Evolutionary conservation across 1,140 invertebrate genomes (phyloP).

Genomic region (Tribolium castaneum): DNA sequence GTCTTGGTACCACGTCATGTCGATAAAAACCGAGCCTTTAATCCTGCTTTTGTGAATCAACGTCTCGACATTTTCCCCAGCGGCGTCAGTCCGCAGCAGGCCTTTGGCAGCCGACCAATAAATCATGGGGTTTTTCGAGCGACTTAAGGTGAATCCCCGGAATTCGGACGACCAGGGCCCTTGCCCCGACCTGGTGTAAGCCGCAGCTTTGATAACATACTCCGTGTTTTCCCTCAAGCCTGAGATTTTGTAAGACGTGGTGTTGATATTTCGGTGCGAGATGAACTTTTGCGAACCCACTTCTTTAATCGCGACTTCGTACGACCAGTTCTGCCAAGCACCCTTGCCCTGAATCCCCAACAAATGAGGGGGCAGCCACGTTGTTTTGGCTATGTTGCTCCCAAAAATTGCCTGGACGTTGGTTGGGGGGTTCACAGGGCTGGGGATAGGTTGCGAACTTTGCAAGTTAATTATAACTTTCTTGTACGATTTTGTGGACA

Average conservation of each 20-base stretch:
- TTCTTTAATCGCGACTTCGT: slow-evolving; percentile 80
- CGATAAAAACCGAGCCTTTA: slow-evolving; percentile 59
- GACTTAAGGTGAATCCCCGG: slow-evolving; percentile 73
- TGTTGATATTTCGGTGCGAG: slow-evolving; percentile 69
- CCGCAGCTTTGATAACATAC: slow-evolving; percentile 82
- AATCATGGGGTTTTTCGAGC: slow-evolving; percentile 63
- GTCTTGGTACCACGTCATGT: slow-evolving; percentile 60
- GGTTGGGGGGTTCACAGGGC: slow-evolving; percentile 81
- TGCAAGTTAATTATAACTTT: slow-evolving; percentile 73
- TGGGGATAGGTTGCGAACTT: slow-evolving; percentile 78
- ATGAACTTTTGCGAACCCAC: slow-evolving; percentile 66
- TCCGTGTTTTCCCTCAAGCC: slow-evolving; percentile 78
- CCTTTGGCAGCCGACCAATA: slow-evolving; percentile 80
- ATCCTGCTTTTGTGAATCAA: slow-evolving; percentile 71
- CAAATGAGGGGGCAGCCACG: slow-evolving; percentile 81
- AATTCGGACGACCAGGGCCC: slow-evolving; percentile 85
- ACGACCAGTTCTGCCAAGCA: slow-evolving; percentile 88
- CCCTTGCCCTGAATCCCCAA: slow-evolving; percentile 82
- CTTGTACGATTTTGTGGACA: slow-evolving; percentile 59
- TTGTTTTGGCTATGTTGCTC: slow-evolving; percentile 76
- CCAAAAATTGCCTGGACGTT: slow-evolving; percentile 83
- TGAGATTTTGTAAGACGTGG: slow-evolving; percentile 73
- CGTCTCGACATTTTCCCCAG: slow-evolving; percentile 75
- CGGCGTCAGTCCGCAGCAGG: slow-evolving; percentile 77
- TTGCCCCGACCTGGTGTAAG: slow-evolving; percentile 78